A percentile compares a stretch with the other conserved stretches of the same genome.
Conservation (phyloP, 2,113 vertebrate genomes). For the Promerops cafer region DNA sequence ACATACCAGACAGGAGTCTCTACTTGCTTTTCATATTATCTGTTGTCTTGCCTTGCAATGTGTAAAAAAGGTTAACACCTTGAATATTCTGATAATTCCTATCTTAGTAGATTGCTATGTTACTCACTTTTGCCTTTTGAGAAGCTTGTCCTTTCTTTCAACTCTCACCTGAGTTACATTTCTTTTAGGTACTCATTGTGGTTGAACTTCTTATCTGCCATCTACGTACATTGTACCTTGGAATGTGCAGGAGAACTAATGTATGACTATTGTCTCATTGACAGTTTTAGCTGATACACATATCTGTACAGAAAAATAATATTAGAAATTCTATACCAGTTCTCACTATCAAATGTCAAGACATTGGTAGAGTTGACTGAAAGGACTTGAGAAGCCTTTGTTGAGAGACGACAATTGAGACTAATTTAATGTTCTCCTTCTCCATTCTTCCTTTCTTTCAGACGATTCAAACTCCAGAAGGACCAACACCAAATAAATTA, state of each 20-base stretch:
- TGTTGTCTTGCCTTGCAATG: background rate
- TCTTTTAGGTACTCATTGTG: background rate
- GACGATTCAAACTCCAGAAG: slow-evolving; percentile 83
- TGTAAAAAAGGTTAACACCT: background rate
- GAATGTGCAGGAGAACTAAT: background rate
- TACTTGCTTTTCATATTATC: background rate
- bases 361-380: background rate
- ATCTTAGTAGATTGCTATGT: background rate
- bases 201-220: background rate
- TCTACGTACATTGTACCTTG: background rate
- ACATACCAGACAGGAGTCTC: background rate
- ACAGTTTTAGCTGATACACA: background rate
- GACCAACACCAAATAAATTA: slow-evolving; percentile 95
- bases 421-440: slow-evolving; percentile 42
- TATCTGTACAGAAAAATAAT: background rate
- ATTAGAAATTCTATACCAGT: background rate
- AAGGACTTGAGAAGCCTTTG: background rate
- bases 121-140: background rate
- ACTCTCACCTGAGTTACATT: background rate
- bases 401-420: background rate
- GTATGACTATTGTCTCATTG: background rate
- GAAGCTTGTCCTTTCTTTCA: background rate
- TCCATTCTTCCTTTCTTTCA: slow-evolving; percentile 62
- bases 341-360: background rate
- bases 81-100: background rate